A percentile compares a stretch with the other conserved stretches of the same genome.
These are phyloP conservation scores for Drosophila nr. fundita DNA, from an alignment of 2,888 invertebrate genomes.

Conservation along the genomic window DNA sequence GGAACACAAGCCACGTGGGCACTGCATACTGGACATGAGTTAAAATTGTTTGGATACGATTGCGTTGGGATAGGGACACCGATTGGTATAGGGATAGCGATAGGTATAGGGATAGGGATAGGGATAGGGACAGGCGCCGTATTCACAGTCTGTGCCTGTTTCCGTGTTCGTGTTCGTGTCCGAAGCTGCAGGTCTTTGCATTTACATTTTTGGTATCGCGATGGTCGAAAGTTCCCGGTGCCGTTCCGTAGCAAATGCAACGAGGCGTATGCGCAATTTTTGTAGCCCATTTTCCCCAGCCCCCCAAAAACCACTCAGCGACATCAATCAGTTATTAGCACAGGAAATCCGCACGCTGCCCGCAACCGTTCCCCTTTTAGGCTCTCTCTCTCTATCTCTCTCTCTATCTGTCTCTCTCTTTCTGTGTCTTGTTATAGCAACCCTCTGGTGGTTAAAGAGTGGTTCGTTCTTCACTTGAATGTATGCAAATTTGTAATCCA, in stretches of 20 bases:
- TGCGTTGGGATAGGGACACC: background rate
- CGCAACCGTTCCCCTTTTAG: background rate
- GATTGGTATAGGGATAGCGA: background rate
- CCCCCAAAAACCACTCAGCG: slow-evolving; percentile 9
- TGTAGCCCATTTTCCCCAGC: slow-evolving; percentile 19
- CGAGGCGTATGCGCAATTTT: slow-evolving; percentile 68
- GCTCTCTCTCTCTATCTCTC: background rate
- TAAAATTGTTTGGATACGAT: background rate
- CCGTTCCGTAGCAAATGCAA: slow-evolving; percentile 48
- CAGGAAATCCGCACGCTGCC: slow-evolving; percentile 34
- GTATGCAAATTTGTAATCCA: background rate
- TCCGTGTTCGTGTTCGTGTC: slow-evolving; percentile 45
- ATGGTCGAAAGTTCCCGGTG: slow-evolving; percentile 10
- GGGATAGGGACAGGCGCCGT: background rate
- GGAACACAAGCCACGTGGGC: slow-evolving; percentile 33
- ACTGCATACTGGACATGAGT: slow-evolving; percentile 11
- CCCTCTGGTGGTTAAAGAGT: background rate
- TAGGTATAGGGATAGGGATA: background rate
- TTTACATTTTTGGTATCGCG: slow-evolving; percentile 55
- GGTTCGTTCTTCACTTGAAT: background rate
- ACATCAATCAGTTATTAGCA: slow-evolving; percentile 74
- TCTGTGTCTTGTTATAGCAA: background rate
- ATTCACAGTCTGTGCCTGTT: slow-evolving; percentile 1
- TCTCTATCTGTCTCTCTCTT: too few species aligned
- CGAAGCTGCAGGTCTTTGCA: slow-evolving; percentile 60